Conservation (phyloP, 64 coral and sea anemone species). For the Porites lutea region DNA sequence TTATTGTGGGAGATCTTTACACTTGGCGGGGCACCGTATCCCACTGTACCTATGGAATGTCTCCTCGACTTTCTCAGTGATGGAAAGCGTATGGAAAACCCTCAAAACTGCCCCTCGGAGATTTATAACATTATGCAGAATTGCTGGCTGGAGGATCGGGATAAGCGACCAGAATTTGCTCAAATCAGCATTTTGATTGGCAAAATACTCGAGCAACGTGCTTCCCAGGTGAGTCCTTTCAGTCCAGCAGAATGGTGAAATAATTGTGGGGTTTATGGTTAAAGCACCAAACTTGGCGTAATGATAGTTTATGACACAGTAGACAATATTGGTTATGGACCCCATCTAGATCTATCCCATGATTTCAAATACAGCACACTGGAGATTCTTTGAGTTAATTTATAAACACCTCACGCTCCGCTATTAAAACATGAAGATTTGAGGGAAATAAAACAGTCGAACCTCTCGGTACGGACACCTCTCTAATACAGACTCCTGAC, state of each 20-base stretch:
- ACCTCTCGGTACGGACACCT: too few species aligned
- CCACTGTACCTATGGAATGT: not conserved
- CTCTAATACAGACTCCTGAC: too few species aligned
- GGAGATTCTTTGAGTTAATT: too few species aligned
- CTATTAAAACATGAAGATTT: too few species aligned
- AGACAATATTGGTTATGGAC: too few species aligned
- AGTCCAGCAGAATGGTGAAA: not conserved
- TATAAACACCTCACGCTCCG: too few species aligned
- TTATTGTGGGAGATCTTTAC: slow-evolving; percentile 72
- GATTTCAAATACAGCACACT: too few species aligned
- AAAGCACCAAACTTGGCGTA: too few species aligned
- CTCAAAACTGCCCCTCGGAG: slow-evolving; percentile 28
- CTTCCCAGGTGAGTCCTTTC: slow-evolving; percentile 7
- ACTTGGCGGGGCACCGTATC: slow-evolving; percentile 40
- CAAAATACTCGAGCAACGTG: slow-evolving; percentile 8
- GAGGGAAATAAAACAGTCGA: too few species aligned
- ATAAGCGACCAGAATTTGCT: slow-evolving; percentile 20
- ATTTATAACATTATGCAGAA: slow-evolving; percentile 50
- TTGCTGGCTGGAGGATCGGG: slow-evolving; percentile 15
- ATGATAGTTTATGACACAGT: too few species aligned
- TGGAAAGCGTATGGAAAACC: slow-evolving; percentile 31
- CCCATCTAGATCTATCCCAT: too few species aligned
- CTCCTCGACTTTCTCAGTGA: slow-evolving; percentile 26
- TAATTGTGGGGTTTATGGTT: too few species aligned
- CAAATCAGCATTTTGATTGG: slow-evolving; percentile 2